Conservation (phyloP, 1,140 invertebrate genomes). For the Pogonomyrmex californicus region DNA sequence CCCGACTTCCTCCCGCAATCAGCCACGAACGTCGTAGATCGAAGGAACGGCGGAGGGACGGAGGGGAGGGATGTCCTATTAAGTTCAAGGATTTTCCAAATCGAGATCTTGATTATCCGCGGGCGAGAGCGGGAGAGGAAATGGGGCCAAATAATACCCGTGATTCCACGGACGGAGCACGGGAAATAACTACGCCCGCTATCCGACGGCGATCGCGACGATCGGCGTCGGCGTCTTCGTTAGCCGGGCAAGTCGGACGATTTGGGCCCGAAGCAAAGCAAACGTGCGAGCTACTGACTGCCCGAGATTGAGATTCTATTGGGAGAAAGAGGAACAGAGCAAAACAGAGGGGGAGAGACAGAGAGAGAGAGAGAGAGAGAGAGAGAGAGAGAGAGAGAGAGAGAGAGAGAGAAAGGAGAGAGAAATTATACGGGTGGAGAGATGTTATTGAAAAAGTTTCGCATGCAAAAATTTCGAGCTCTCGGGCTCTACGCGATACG, state of each 20-base stretch:
- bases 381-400: background rate
- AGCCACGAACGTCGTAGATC: background rate
- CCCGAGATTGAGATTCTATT: background rate
- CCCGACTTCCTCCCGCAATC: constrained; percentile 18
- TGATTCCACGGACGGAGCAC: background rate
- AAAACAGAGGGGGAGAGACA: background rate
- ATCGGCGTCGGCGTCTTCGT: constrained; percentile 38
- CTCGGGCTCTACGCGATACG: constrained; percentile 10
- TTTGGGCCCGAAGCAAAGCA: background rate
- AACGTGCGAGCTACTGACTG: background rate
- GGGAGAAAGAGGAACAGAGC: background rate
- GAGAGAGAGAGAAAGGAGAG: background rate
- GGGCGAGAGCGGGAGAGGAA: background rate
- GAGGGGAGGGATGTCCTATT: background rate
- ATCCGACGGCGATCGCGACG: constrained; percentile 15
- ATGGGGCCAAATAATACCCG: constrained; percentile 32
- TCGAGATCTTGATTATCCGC: constrained; percentile 49
- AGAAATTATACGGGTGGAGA: constrained; percentile 15
- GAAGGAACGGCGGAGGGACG: too few relatives aligned
- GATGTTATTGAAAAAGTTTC: constrained; percentile 62
- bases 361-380: background rate
- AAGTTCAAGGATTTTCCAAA: constrained; percentile 40
- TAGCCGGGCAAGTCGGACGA: background rate
- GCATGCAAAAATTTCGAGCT: constrained; percentile 42
- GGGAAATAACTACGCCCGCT: constrained; percentile 3